Evolutionary conservation across 2,797 vertebrate genomes (phyloP), one percentile per base, ranked within the genome.

Genomic region (Gambelia wislizenii): DNA sequence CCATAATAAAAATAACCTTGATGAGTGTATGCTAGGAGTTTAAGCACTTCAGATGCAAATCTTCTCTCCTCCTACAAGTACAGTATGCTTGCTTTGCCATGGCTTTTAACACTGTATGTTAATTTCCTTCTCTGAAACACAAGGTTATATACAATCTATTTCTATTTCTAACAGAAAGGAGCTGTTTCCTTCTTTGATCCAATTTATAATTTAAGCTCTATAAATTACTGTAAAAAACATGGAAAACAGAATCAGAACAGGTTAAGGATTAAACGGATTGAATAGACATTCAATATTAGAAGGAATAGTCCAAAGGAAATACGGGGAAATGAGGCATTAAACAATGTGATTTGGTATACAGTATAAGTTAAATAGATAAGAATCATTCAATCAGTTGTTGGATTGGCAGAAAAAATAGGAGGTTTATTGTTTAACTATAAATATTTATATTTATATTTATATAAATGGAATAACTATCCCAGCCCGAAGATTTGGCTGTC

Each of bases 1-100:
- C 90, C 64, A 83, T 39, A 87, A 86, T 90, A 93, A 92, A 96
- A 95, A 94, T 88, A 92, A 72, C 77, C 92, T 89, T 92, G 91
- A 87, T 3, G 49, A 94, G 90, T 52, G 78, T 84, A 79, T 61
- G 67, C 3, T 91, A 85, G 95, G 84, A 94, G 87, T 94, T 92
- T 92, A 88, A 90, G 13, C 8, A 0, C 22, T 93, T 79, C 54
- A 77, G 42, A 7, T 83, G 90, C 89, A 92, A 92, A 88, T 77
- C 47, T 47, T 79, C 67, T 86, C 84, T 44, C 89, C 89, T 86
- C 77, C 75, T 27, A 90, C 47, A 91, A 92, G 82, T 6, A 33
- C 18, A 83, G 88, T 54, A 83, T 0, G 20, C 47, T 91, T 89
- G 56, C 82, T 95, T 88, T 86, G 87, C 70, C n/a, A 47, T 54